Evolutionary conservation across 2,797 vertebrate genomes (phyloP), one percentile per base, ranked within the genome.

Genomic region (Thripadectes ignobilis): DNA sequence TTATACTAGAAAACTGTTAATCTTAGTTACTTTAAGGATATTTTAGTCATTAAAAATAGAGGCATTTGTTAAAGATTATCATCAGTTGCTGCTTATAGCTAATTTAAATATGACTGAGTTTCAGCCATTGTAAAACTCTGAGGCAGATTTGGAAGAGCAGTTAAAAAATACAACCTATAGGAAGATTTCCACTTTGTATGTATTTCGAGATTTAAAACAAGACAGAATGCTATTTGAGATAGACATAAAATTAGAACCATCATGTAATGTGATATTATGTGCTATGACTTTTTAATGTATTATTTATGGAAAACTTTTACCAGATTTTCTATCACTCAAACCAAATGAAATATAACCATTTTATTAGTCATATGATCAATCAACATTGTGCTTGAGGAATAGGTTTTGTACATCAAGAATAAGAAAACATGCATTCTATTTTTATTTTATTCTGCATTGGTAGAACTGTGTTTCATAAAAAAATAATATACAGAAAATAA

Each of bases 181-280:
- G 51, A 95, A 76, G 27, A n/a, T 83, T 87, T 83, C 15, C 5
- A 52, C 29, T 94, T 85, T 27, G 10, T 71, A 79, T 58, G 29
- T 86, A 95, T 96, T 95, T 95, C 88, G 66, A 93, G n/a, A 89
- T 85, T 76, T 90, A 91, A 97, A 96, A 94, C 88, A 65, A 96
- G 66, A 94, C 46, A 73, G 63, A 38, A 79, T 74, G 69, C 55
- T 92, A 90, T 95, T 96, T 93, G 76, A 92, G 91, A 89, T 82
- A 85, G 54, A 38, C 51, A 91, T 91, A 94, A 91, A 88, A 94
- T 94, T 93, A 96, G 94, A 93, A 92, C 20, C 49, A 85, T 66
- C 23, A 76, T n/a, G 51, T 82, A 93, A 95, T 94, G 38, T 85
- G 65, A 87, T 79, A 65, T 61, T 95, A 87, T 92, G 66, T 92